These are phyloP conservation scores for Anodontia alba DNA, from an alignment of 2,888 invertebrate species.

Conservation along the genomic window DNA sequence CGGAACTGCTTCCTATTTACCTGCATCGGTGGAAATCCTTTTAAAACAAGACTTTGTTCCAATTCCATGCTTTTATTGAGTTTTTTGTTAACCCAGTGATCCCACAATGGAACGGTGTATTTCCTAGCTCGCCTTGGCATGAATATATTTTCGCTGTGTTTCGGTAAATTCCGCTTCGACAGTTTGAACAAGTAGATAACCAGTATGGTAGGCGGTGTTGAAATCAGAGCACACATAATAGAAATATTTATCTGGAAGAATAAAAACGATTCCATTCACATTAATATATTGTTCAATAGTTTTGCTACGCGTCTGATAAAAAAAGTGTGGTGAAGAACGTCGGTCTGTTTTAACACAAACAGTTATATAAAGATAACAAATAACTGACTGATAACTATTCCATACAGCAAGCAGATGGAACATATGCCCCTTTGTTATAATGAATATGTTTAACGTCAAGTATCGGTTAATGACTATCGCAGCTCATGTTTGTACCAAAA, in stretches of 20 bases:
- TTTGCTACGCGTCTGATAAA: no score
- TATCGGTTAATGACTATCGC: no score
- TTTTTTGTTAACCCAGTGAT: conserved; percentile 56
- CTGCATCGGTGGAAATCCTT: conserved; percentile 52
- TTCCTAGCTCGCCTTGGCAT: conserved; percentile 32
- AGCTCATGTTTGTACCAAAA: no score
- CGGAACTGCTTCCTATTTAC: conserved; percentile 12
- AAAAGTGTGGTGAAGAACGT: no score
- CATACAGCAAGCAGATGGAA: no score
- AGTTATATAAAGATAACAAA: no score
- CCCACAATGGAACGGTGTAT: conserved; percentile 62
- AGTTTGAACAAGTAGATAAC: conserved; percentile 67
- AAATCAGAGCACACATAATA: conserved; percentile 61
- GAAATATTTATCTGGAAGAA: conserved; percentile 59
- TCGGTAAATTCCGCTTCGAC: conserved; percentile 46
- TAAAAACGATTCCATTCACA: no score
- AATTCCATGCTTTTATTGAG: conserved; percentile 61
- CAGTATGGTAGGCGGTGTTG: conserved; percentile 58
- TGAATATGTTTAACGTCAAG: no score
- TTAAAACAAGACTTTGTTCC: conserved; percentile 61
- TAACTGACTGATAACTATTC: no score
- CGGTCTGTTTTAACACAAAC: no score
- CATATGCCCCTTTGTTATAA: no score
- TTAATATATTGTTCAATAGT: no score
- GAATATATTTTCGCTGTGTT: conserved; percentile 31